Evolutionary conservation across 2,888 invertebrate genomes (phyloP), one percentile per base, ranked within the genome.

Genomic region (Synergus itoensis): DNA sequence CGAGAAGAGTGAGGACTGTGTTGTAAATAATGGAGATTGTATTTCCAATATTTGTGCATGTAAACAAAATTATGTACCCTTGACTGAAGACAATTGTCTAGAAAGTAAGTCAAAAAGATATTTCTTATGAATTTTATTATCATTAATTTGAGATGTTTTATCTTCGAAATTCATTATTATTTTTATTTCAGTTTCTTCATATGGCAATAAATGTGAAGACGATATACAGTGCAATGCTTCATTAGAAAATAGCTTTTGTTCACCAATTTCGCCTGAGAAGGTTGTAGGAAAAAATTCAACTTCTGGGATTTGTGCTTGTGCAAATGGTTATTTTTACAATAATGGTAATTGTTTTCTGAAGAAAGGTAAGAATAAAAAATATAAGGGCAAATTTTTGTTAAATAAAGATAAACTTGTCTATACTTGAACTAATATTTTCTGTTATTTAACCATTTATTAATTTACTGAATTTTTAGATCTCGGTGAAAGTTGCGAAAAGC

Each of bases 181-280:
- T 36, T 36, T 36, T 4, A 36, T 83, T 81, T 18, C 40, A 90
- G 89, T 80, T 62, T 69, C 80, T 1, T 9, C 41, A 0, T 85
- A 84, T 45, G 84, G 83, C 4, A 28, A 82, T 5, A 18, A 76
- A 53, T 90, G 89, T 77, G 75, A 82, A 8, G 18, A 82, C 28
- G 83, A 88, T 77, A 16, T 85, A 18, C 90, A 90, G 63, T 90
- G 90, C 57, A 80, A 79, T 9, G 18, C 45, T 1, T 12, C 3
- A 0, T 18, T 79, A 7, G 2, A 41, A 9, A 84, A 83, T 36
- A 53, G 85, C 11, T 28, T 83, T 75, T 88, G 86, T 75, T 73
- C 28, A 8, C 11, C 0, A 11, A 12, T 8, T 4, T 40, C 28
- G 18, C 11, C 11, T 14, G 1, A 77, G 11, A 28, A 60, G 5